Evolutionary conservation across 2,113 vertebrate species (phyloP), one percentile per base, ranked within the genome.

Genomic region (Scatophagus argus): DNA sequence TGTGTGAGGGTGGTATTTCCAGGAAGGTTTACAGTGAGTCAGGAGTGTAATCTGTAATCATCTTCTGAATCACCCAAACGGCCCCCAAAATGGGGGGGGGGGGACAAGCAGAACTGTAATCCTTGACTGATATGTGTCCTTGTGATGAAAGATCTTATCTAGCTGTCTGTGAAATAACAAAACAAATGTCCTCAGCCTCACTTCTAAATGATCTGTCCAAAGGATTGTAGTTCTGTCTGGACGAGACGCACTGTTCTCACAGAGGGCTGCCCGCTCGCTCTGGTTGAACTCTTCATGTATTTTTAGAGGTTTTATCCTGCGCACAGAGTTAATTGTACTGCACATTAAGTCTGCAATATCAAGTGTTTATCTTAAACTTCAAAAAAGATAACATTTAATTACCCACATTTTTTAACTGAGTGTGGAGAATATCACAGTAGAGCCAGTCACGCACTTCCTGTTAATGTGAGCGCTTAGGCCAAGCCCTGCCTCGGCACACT

Each of bases 11-110:
- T 80, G 88, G 63, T 41, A 44, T 78, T 93, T 92, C 88, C 90
- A 88, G 86, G 87, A 93, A 92, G 27, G 25, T 71, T 49, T 32
- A 32, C 59, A 6, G 39, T 90, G 91, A 92, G 82, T 92, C 87
- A 92, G 60, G 34, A 66, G 49, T 10, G 19, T 60, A 44, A 89
- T 87, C 88, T 91, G 54, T 84, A 80, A 89, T 91, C 86, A 89
- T 74, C 70, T 84, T 62, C 59, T 89, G 84, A 90, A 72, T 88
- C 86, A 88, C 87, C 81, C 72, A 62, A 68, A 58, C 29, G 6
- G 32, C 63, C 38, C 46, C 27, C 34, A 63, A 69, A 54, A 47
- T 6, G 4, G 3, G 6, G 32, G 29, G 5, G 17, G 12, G 36
- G 32, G 12, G 12, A 34, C 0, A 14, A 17, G 65, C 46, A 29